phyloP scores from a whole-genome alignment of 2,797 vertebrate genomes.

The Knipowitschia caucasica region DNA sequence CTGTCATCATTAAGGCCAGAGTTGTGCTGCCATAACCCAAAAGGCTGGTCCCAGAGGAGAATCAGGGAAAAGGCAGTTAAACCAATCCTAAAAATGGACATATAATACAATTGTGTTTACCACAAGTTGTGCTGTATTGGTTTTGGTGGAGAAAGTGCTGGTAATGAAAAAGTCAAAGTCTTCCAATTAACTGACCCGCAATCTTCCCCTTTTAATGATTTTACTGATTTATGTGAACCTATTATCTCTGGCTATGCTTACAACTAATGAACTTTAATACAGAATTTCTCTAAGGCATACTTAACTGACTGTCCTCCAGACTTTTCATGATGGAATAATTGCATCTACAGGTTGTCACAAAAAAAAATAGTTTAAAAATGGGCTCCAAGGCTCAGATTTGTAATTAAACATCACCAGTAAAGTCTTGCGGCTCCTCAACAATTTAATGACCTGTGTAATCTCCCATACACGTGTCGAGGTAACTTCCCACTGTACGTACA shows the following conservation, averaged over 20 bases:
- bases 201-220: too few relatives aligned
- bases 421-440: constrained; percentile 41
- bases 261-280: constrained; percentile 12
- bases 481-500: constrained; percentile 41
- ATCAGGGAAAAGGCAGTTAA: neutral
- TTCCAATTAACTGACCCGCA: too few relatives aligned
- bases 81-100: neutral
- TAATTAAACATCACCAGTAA: constrained; percentile 62
- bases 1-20: constrained; percentile 7
- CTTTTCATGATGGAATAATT: constrained; percentile 46
- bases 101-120: neutral
- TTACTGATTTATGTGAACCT: too few relatives aligned
- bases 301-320: constrained; percentile 31
- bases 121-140: neutral
- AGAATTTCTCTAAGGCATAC: constrained; percentile 10
- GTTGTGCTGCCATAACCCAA: constrained; percentile 10
- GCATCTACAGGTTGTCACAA: constrained; percentile 55
- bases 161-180: too few relatives aligned
- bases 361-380: constrained; percentile 68
- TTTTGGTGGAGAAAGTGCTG: neutral
- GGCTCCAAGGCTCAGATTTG: constrained; percentile 56
- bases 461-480: constrained; percentile 35
- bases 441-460: constrained; percentile 53
- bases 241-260: too few relatives aligned
- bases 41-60: neutral